Base-by-base conservation (phyloP, 1,140 invertebrate species). In the Pinna nobilis region DNA sequence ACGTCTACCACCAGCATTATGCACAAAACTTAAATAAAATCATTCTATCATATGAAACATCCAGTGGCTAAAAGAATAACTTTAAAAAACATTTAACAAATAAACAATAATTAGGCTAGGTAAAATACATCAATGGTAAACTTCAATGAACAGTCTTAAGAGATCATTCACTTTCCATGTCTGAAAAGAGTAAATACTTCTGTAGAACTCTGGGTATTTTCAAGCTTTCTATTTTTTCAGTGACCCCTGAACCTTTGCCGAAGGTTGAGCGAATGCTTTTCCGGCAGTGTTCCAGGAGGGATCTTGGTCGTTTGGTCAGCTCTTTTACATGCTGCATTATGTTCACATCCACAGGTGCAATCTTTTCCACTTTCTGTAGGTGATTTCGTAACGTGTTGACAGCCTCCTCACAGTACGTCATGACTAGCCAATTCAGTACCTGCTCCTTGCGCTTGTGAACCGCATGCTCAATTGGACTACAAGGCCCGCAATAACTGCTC, bases 321-420 rank as follows among this genome's bases (percentile, higher is more conserved):
- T 80, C 68, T 18, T 55, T 20, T 15, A 80, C 68, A 49, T 75
- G 41, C 7, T 47, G 32, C 28, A 77, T 55, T 33, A 74, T 74
- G 15, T 44, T 47, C 1, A 60, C 18, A 53, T 67, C 63, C 28
- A 80, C n/a, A 11, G 63, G 49, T 3, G 74, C 61, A 68, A 78
- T 74, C 33, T 75, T 76, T 25, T 74, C 59, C 28, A 66, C 18
- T 23, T 35, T 63, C 6, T 37, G 67, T 6, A 74, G 39, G 33
- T 68, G 61, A 5, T 68, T 71, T 33, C 64, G 61, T 20, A 86
- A 55, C 63, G 71, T 70, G 53, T 84, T 84, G 13, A 82, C 55
- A 6, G 82, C 82, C 37, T 82, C 75, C 66, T 85, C 80, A 63
- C 80, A 80, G 23, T 82, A 86, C 6, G 80, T 78, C 20, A 70